Conservation (phyloP, 2,113 vertebrate genomes). For the Mesembrinibis cayennensis region DNA sequence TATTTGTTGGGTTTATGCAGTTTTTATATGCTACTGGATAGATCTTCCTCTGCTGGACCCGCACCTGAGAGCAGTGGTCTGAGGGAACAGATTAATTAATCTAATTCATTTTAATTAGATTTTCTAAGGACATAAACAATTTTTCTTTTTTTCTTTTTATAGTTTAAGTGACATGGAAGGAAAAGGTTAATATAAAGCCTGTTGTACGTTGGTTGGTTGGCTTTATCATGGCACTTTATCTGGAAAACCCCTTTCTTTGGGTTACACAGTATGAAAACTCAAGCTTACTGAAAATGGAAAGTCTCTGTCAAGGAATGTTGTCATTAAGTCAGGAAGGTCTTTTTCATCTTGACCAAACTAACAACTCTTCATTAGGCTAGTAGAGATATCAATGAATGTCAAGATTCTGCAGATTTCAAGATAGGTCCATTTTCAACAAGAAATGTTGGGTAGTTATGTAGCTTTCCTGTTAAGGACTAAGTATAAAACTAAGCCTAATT, state of each 20-base stretch:
- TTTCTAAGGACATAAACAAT: not conserved
- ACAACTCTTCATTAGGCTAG: not conserved
- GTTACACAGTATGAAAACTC: not conserved
- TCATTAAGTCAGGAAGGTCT: not conserved
- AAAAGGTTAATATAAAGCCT: not conserved
- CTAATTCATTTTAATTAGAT: not conserved
- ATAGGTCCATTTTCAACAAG: not conserved
- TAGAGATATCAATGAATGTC: not conserved
- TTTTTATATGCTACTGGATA: not conserved
- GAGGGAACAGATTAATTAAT: not conserved
- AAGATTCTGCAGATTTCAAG: not conserved
- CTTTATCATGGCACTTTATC: not conserved
- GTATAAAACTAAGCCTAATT: not conserved
- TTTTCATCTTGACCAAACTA: not conserved
- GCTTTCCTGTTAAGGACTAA: not conserved
- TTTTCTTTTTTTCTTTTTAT: not conserved
- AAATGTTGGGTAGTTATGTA: not conserved
- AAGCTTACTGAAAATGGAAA: not conserved
- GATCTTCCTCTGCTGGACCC: not conserved
- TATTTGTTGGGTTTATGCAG: not conserved
- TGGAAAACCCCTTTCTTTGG: not conserved
- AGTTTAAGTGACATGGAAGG: not conserved
- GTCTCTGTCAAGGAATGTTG: not conserved
- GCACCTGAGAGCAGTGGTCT: not conserved
- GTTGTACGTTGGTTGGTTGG: not conserved